Percentiles rank a stretch among this genome's conserved stretches.
Evolutionary conservation across 2,113 vertebrate genomes (phyloP).

Genomic region (Prunella fulvescens): DNA sequence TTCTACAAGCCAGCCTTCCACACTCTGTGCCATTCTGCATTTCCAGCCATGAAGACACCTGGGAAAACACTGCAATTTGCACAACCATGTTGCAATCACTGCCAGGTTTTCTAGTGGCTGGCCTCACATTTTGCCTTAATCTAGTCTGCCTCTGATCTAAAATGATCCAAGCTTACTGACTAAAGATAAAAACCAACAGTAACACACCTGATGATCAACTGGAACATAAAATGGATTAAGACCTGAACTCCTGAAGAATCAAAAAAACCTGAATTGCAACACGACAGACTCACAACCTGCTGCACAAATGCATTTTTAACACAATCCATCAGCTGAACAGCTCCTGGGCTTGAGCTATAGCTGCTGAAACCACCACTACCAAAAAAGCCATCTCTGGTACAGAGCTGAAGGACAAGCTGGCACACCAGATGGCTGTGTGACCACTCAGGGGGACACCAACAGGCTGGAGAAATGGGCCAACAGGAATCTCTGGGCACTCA

Average conservation of each 20-base stretch:
- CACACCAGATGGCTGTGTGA: not conserved
- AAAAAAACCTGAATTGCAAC: not conserved
- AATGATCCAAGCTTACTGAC: not conserved
- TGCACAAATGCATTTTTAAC: not conserved
- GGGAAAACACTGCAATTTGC: not conserved
- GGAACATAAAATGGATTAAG: not conserved
- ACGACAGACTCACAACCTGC: rapidly evolving
- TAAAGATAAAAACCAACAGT: not conserved
- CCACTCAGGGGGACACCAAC: not conserved
- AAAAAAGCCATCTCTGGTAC: not conserved
- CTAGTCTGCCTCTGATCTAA: not conserved
- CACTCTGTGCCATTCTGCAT: not conserved
- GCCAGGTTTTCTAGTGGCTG: not conserved
- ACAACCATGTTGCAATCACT: not conserved
- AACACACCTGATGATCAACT: not conserved
- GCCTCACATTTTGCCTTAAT: not conserved
- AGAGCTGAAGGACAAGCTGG: not conserved
- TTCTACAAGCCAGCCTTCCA: not conserved
- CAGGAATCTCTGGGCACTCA: not conserved
- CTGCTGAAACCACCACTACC: not conserved
- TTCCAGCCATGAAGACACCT: not conserved
- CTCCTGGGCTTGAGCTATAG: not conserved
- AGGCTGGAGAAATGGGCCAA: not conserved
- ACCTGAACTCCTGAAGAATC: not conserved
- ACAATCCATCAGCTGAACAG: not conserved